Evolutionary conservation across 2,113 vertebrate species (phyloP).

Genomic region (Malurus melanocephalus): DNA sequence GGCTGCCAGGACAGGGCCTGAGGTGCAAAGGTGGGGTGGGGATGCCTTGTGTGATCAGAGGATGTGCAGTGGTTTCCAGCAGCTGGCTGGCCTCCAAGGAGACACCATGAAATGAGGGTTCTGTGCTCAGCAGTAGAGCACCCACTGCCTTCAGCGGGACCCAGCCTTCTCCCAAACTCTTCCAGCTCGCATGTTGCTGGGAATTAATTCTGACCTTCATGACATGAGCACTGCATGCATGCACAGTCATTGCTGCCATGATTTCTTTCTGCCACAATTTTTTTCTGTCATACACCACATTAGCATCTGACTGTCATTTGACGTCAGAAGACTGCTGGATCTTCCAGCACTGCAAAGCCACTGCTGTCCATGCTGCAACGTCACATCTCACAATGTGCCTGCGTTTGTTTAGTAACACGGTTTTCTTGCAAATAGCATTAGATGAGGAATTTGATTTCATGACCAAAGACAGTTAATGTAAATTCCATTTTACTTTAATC

Average conservation of each 20-base stretch:
- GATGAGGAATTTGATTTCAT: neutral
- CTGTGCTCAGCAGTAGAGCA: too few species aligned
- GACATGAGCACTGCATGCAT: fast-evolving
- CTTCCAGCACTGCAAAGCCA: neutral
- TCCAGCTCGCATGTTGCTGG: fast-evolving
- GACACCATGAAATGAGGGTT: fast-evolving
- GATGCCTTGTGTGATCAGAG: neutral
- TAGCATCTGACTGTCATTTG: neutral
- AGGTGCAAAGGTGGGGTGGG: too few species aligned
- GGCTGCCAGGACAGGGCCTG: neutral
- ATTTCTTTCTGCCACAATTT: neutral
- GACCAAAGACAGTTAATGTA: neutral
- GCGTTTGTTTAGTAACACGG: neutral
- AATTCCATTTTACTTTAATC: neutral
- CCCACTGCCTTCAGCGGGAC: fast-evolving
- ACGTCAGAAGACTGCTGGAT: too few species aligned
- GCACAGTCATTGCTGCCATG: fast-evolving
- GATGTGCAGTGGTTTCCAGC: fast-evolving
- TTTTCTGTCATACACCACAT: fast-evolving
- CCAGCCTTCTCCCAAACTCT: neutral
- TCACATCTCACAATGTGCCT: neutral
- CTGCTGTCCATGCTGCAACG: fast-evolving
- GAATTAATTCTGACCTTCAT: too few species aligned
- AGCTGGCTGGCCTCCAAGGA: neutral
- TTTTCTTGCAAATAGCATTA: neutral